Evolutionary conservation across 2,797 vertebrate genomes (phyloP), one percentile per base, ranked within the genome.

Genomic region (Xyrichtys novacula): DNA sequence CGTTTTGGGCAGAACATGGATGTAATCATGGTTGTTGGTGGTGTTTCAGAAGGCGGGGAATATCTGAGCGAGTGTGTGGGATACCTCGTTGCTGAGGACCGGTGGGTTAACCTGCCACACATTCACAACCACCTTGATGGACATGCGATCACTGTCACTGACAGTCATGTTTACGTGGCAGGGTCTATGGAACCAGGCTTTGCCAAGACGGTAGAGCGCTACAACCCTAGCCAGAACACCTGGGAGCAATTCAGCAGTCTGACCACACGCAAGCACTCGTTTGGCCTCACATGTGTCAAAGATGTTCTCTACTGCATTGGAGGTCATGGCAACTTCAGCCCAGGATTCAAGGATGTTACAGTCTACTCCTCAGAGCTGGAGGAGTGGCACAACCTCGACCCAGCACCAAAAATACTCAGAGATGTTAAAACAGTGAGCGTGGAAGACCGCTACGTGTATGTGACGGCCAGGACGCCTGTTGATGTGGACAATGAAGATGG

Each of bases 1-100:
- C 96, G 96, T n/a, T 95, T 94, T 0, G 96, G 96, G 20, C 96
- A 98, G 76, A 97, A 96, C 84, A 98, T 98, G 96, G 96, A 98
- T 0, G 96, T 98, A 28, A 96, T 98, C 83, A 95, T 98, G 95
- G 96, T 98, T 5, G 94, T 97, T 4, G 96, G 96, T 2, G 96
- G 96, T 0, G 96, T 97, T 19, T 96, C 96, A 0, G 96, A 98
- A 80, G 96, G 96, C 0, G 96, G 96, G 0, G 96, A 98, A 83
- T 97, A 98, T 82, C 77, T 97, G 76, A 98, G 96, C 5, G 96
- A 97, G 78, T 98, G 96, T 0, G 95, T 98, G 40, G 96, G 96
- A 1, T 98, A 98, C 86, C 96, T 98, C 74, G 93, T 98, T 0
- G 92, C 96, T 1, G 96, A 98, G 73, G 96, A 97, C 76, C 92